Base-by-base conservation (phyloP, 2,888 invertebrate species). In the Cheilosia scutellata region DNA sequence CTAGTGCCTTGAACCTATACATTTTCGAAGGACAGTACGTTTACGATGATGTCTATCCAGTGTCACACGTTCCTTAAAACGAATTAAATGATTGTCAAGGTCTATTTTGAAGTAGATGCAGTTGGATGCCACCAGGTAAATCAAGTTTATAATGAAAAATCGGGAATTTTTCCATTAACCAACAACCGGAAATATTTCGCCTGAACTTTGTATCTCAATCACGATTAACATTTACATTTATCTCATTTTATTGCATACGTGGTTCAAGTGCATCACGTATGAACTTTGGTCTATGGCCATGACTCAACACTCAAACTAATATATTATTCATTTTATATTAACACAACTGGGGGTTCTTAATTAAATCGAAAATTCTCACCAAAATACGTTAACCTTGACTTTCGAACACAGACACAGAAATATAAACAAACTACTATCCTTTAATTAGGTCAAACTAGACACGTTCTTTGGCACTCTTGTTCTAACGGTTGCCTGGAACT, bases 121-220 rank as follows among this genome's bases (percentile, higher is more conserved):
- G 58, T 76, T 33, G 20, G 9, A 63, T 37, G 53, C 3, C 6
- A 62, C 65, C 55, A 25, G 47, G 25, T 42, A 58, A 68, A 74
- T n/a, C 33, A 58, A 71, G 70, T 76, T 47, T 40, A 51, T 57
- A 33, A n/a, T 58, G 42, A 3, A 0, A 16, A 33, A 55, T 29
- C 40, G 40, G 47, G 4, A 44, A 25, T 60, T 70, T 68, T 66
- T 47, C 60, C 58, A 82, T 58, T 40, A 53, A 53, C 53, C 33
- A 42, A 63, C 55, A 70, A 82, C 70, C 63, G 77, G 71, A 71
- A 60, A 71, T 49, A n/a, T 49, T 62, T 74, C 13, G 37, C 51
- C 60, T 51, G 51, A 7, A 57, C 53, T 49, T 71, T 40, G 16
- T n/a, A 60, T 49, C 63, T 74, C 74, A 74, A 66, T 74, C 74